Evolutionary conservation across 2,888 invertebrate species (phyloP), one percentile per base, ranked within the genome.

Genomic region (Cephus rjabovi): DNA sequence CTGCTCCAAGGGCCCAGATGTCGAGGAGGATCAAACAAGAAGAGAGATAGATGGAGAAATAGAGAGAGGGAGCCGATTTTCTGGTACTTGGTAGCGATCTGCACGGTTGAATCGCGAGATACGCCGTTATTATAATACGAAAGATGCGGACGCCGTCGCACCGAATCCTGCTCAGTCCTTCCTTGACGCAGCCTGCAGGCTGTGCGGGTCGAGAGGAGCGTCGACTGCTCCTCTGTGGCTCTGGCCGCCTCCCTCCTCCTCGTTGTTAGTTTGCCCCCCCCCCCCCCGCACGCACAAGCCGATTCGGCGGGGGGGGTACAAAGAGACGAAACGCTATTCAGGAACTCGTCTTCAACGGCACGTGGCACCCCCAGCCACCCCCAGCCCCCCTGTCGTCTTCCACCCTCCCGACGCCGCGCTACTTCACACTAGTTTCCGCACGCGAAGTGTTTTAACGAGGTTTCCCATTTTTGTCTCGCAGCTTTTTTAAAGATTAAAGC

Each of bases 271-370:
- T 34, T 9, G 1, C 9, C 34, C 34, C 34, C 34, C 33, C 33
- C 33, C 33, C 33, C 33, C 0, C 30, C 0, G 30, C 34, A 69
- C n/a, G 11, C 69, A 69, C 11, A 30, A 33, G 11, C 70, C 30
- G 30, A 33, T 70, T 70, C 70, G 30, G 34, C 9, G 1, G 34
- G 34, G 34, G 34, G 34, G 34, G 34, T 0, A 74, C 74, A 74
- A 74, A 74, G 74, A 34, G 23, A 34, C 74, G 74, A 74, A 23
- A 74, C 74, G 74, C 74, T 23, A 34, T 74, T 74, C 74, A 34
- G 34, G 34, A 35, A 33, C 70, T 70, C 70, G 12, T 70, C 33
- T 30, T 33, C 12, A 33, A 15, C 70, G 9, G n/a, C n/a, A 15
- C 33, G 12, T 31, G n/a, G 12, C 34, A 33, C 33, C 33, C 33